Evolutionary conservation across 2,797 vertebrate species (phyloP), one percentile per base, ranked within the genome.

Genomic region (Hyperoplus lanceolatus): DNA sequence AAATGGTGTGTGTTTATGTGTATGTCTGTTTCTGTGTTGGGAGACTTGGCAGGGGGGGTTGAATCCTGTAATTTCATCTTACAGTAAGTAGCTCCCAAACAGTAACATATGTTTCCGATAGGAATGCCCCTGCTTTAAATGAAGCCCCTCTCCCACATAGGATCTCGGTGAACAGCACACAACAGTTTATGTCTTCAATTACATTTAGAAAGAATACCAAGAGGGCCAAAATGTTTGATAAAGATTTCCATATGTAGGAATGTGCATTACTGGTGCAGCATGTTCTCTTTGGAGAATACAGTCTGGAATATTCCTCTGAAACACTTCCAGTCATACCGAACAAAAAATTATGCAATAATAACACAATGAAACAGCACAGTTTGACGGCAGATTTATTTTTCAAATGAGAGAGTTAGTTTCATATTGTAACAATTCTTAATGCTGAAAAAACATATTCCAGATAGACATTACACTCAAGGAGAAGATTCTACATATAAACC

Each of bases 201-300:
- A 87, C 75, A 73, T 79, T 85, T 70, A 56, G 69, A 87, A 16
- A 87, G 75, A 86, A 82, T 68, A 81, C 68, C 79, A 80, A 60
- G 75, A 73, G 70, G 68, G 15, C 66, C 76, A 67, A 84, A 65
- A 55, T 42, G 75, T 72, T 29, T 50, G 54, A 63, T 79, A 87
- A 92, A 90, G 70, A 80, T 85, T 87, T 87, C 82, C 86, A 89
- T 85, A 90, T 91, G 90, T 29, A 74, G 82, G 86, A 83, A 87
- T 83, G 87, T 71, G 61, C 70, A 69, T 82, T 69, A 53, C 29
- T 57, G 48, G 56, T 70, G 66, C 73, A 77, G 70, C 60, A 43
- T 77, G 79, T 84, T 83, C 66, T 80, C 64, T 77, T 57, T 57
- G n/a, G 29, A 71, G 48, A 82, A 80, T 42, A 46, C 38, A 76